Evolutionary conservation across 1,140 invertebrate species (phyloP).

Genomic region (Leptoteleia sp.): DNA sequence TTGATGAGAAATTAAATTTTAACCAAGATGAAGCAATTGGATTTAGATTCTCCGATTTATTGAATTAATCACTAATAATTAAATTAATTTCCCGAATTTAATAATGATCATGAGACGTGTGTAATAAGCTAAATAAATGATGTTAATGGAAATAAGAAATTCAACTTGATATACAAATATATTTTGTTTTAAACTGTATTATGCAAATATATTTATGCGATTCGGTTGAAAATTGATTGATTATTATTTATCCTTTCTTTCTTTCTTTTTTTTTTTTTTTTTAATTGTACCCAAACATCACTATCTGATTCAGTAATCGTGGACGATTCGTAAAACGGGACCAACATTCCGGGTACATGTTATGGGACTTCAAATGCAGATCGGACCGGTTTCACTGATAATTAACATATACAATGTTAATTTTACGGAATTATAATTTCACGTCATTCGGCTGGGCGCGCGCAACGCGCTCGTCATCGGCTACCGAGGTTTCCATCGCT

Average conservation of each 20-base stretch:
- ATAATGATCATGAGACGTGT: no score
- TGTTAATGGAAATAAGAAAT: no score
- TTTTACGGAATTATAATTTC: slow-evolving; percentile 79
- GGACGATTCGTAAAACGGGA: slow-evolving; percentile 53
- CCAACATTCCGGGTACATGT: slow-evolving; percentile 29
- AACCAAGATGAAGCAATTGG: no score
- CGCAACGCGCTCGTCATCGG: slow-evolving; percentile 58
- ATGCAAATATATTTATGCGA: not conserved
- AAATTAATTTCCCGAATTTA: no score
- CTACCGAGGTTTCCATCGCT: slow-evolving; percentile 49
- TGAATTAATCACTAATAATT: no score
- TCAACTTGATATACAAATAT: no score
- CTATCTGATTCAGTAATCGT: slow-evolving; percentile 47
- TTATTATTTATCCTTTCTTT: no score
- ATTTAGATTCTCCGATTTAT: no score
- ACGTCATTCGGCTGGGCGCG: slow-evolving; percentile 64
- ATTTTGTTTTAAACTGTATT: no score
- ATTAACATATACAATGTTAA: slow-evolving; percentile 79
- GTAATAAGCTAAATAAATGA: no score
- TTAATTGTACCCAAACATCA: not conserved
- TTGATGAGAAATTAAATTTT: no score
- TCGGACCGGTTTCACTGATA: slow-evolving; percentile 73
- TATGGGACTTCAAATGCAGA: slow-evolving; percentile 42
- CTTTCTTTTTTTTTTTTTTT: no score
- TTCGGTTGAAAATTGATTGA: not conserved